Evolutionary conservation across 1,140 invertebrate genomes (phyloP).

Genomic region (Drosophila kohkoa): DNA sequence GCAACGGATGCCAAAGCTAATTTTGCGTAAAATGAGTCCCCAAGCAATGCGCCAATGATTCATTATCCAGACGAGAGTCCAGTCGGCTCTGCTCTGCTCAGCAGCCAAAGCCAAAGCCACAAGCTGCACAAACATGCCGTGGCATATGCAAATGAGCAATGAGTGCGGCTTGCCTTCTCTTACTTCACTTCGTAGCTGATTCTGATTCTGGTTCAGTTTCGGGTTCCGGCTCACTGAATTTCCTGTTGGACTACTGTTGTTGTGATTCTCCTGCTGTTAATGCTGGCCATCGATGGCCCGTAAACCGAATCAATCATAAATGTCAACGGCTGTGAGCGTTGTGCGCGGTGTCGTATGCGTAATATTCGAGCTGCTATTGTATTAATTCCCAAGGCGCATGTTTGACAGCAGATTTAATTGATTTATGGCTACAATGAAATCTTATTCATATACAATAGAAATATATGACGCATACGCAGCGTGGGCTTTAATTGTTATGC

Average conservation of each 20-base stretch:
- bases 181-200: neutral
- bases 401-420: conserved; percentile 59
- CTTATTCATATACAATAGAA: conserved; percentile 22
- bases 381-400: conserved; percentile 29
- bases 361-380: conserved; percentile 41
- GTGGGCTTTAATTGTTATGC: conserved; percentile 6
- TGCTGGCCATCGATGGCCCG: conserved; percentile 28
- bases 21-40: conserved; percentile 79
- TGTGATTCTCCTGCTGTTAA: neutral
- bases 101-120: conserved; percentile 13
- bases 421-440: conserved; percentile 73
- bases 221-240: conserved; percentile 10
- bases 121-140: conserved; percentile 28
- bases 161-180: conserved; percentile 2
- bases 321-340: conserved; percentile 54
- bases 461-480: conserved; percentile 31
- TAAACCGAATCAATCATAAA: conserved; percentile 74
- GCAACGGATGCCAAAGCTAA: conserved; percentile 74
- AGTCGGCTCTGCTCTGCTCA: neutral
- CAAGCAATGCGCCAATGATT: conserved; percentile 63
- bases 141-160: conserved; percentile 70
- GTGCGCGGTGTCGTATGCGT: conserved; percentile 52
- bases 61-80: conserved; percentile 53
- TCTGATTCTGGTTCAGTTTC: neutral
- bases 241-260: neutral